Base-by-base conservation (phyloP, 2,888 invertebrate species). In the Hermodice carunculata region DNA sequence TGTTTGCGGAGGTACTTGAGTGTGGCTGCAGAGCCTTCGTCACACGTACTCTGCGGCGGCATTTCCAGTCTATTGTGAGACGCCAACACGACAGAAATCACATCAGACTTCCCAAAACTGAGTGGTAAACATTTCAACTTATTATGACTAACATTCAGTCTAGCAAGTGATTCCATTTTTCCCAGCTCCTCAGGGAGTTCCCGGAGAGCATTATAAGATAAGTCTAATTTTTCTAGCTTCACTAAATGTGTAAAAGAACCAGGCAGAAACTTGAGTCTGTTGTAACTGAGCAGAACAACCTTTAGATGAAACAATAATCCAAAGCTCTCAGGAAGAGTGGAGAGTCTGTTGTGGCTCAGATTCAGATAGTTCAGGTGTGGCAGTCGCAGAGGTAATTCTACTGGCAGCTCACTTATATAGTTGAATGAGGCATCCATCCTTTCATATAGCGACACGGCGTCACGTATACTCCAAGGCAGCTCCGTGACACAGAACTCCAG, bases 371-470 rank as follows among this genome's bases (percentile, higher is more conserved):
- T 77, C 3, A 86, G 74, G 63, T 86, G 86, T 2, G 85, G 85
- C 42, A 85, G 73, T 22, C 83, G 74, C 17, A 86, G 73, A 1
- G 85, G 85, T 3, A 86, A 63, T 61, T 84, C 83, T 5, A 75
- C 68, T 1, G 85, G 85, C 19, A 86, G 61, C 51, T 78, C 80
- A 22, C 80, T 75, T n/a, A 86, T 66, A 19, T 77, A 76, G 62
- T 86, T 85, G 61, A 85, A 86, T 3, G 85, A 80, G 6, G 73
- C 78, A 62, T 81, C 78, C 76, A 85, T 78, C 26, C 76, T 71
- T 69, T 85, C 85, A 68, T 85, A 83, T 31, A 86, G 75, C 6
- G 82, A 83, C 1, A 85, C 76, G 3, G 85, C 77, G 59, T 85
- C 83, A 32, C 81, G 73, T 14, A 85, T 73, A 48, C 74, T 71